A percentile compares a stretch with the other conserved stretches of the same genome.
These are phyloP conservation scores for Apodemia hepburni DNA, from an alignment of 2,888 invertebrate genomes.

Conservation along the genomic window DNA sequence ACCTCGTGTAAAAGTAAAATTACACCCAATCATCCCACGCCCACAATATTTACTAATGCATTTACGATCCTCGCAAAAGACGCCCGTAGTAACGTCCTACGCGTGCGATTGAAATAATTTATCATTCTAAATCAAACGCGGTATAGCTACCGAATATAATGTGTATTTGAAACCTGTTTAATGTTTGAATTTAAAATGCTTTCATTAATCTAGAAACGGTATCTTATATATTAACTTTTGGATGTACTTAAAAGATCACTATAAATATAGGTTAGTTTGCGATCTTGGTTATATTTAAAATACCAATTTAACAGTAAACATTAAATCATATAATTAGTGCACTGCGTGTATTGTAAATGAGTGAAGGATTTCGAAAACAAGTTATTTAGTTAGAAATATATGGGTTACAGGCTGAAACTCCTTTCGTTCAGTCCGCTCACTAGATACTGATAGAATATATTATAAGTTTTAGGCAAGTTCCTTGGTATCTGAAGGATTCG, in stretches of 20 bases:
- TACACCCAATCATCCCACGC: constrained; percentile 63
- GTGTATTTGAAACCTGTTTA: constrained; percentile 8
- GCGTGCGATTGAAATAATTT: constrained; percentile 38
- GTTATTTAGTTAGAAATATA: too few species aligned
- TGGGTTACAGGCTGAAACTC: too few species aligned
- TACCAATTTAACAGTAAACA: too few species aligned
- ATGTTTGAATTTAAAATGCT: neutral
- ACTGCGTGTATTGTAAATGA: too few species aligned
- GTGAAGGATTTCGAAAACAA: too few species aligned
- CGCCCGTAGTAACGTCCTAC: constrained; percentile 45
- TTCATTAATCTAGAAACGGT: constrained; percentile 5
- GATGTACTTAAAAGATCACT: neutral
- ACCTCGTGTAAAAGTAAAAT: constrained; percentile 68
- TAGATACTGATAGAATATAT: too few species aligned
- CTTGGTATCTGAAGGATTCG: too few species aligned
- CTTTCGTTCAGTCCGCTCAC: too few species aligned
- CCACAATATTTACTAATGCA: constrained; percentile 65
- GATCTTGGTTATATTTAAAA: neutral
- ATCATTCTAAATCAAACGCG: constrained; percentile 35
- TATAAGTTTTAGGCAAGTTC: too few species aligned
- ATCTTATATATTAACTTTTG: constrained; percentile 1
- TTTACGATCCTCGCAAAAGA: constrained; percentile 57
- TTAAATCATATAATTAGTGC: too few species aligned
- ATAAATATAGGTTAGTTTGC: neutral
- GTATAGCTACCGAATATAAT: constrained; percentile 22